A percentile compares a stretch with the other conserved stretches of the same genome.
These are phyloP conservation scores for Hydrophis major DNA, from an alignment of 2,797 vertebrate genomes.

Conservation along the genomic window DNA sequence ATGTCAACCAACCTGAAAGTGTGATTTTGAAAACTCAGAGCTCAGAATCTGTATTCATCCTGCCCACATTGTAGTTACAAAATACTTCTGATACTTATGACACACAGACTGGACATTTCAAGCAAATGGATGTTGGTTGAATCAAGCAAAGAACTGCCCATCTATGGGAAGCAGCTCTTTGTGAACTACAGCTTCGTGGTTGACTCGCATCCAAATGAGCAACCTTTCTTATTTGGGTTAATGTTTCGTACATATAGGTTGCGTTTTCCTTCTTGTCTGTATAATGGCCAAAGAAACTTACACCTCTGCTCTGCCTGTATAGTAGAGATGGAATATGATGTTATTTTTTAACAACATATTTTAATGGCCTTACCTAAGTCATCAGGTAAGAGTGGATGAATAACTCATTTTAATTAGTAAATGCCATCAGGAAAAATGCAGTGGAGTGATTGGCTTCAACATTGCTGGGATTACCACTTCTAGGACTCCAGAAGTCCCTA, in stretches of 20 bases:
- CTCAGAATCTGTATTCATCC: slow-evolving; percentile 21
- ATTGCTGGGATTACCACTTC: neutral
- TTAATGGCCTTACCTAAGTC: neutral
- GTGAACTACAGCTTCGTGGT: neutral
- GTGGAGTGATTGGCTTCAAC: neutral
- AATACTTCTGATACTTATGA: slow-evolving; percentile 25
- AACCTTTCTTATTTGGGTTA: neutral
- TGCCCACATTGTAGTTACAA: slow-evolving; percentile 12
- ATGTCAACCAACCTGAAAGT: slow-evolving; percentile 24
- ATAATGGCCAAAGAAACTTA: neutral
- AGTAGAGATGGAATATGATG: neutral
- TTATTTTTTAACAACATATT: neutral
- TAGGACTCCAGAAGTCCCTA: neutral
- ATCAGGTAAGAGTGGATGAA: neutral
- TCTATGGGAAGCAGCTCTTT: neutral
- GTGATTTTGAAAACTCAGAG: slow-evolving; percentile 36
- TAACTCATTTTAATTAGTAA: neutral
- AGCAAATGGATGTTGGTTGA: neutral
- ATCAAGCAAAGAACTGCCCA: neutral
- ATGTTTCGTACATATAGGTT: neutral
- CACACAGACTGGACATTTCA: slow-evolving; percentile 5
- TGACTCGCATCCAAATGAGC: neutral
- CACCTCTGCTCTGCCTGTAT: neutral
- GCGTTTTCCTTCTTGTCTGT: neutral
- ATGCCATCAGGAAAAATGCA: neutral